Base-by-base conservation (phyloP, 2,797 vertebrate genomes). In the Coracias cyanogaster region DNA sequence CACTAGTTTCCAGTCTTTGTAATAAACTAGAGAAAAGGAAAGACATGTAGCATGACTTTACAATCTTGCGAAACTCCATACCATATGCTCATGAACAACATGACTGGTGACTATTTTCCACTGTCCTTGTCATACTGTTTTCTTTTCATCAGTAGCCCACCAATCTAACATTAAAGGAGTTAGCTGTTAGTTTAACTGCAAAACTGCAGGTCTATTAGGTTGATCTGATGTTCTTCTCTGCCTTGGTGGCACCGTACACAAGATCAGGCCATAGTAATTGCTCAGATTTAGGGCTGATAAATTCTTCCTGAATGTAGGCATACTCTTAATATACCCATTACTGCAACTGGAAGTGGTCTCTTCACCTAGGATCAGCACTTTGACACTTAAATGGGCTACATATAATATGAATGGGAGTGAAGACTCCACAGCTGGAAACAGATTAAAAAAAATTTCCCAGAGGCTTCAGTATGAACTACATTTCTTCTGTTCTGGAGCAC, bases 11-110 rank as follows among this genome's bases (percentile, higher is more conserved):
- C 35, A 71, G 54, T 4, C 70, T 61, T 57, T 25, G 29, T 14
- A 86, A 74, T 65, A 60, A 90, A 67, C n/a, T 26, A 55, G 11
- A 85, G 31, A 82, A 87, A 88, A 66, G 7, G 18, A 65, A 86
- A 83, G 28, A 57, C 39, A 73, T 0, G 0, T 2, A 81, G 20
- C 20, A 45, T 4, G 6, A 45, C 62, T 71, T 62, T 17, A 82
- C 12, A 82, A 2, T 43, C 62, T 28, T 24, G 13, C 43, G 29
- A 76, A 58, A 67, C 24, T 72, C 29, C 10, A 52, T 29, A 66
- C 14, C 15, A 82, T 51, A 29, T 19, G 14, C 41, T 28, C 26
- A 79, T 17, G 49, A 90, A 78, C 22, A 86, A 66, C 2, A 51
- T 48, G 61, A 84, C 11, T 2, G 1, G 31, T 12, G 49, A 86